A percentile compares a stretch with the other conserved stretches of the same genome.
Conservation (phyloP, 2,113 vertebrate genomes). For the Todiramphus chloris region DNA sequence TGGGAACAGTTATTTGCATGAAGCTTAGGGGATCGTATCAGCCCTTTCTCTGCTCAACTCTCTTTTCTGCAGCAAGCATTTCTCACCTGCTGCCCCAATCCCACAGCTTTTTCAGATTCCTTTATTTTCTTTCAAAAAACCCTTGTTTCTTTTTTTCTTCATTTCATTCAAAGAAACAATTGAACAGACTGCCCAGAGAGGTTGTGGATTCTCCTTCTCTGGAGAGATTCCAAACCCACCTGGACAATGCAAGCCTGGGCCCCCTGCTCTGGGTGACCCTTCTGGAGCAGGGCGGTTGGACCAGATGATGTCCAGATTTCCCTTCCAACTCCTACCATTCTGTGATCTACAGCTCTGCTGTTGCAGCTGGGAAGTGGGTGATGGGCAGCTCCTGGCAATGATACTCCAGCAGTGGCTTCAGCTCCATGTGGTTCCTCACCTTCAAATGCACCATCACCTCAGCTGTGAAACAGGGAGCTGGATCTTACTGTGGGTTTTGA, state of each 20-base stretch:
- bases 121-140: not conserved
- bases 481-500: rapidly evolving
- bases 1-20: not conserved
- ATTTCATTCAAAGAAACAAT: not conserved
- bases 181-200: not conserved
- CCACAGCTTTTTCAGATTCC: not conserved
- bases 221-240: not conserved
- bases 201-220: not conserved
- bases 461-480: not conserved
- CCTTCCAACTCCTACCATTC: no score
- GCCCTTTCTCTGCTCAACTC: not conserved
- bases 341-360: not conserved
- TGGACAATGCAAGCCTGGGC: not conserved
- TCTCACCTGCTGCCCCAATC: not conserved
- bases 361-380: not conserved
- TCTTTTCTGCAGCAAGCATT: not conserved
- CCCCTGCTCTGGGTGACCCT: not conserved
- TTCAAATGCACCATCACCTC: not conserved
- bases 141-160: not conserved
- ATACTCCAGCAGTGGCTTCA: not conserved
- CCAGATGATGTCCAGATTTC: no score
- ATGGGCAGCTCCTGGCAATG: not conserved
- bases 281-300: no score
- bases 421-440: not conserved
- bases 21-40: not conserved